Conservation (phyloP, 1,140 invertebrate genomes). For the Drosophila tani region DNA sequence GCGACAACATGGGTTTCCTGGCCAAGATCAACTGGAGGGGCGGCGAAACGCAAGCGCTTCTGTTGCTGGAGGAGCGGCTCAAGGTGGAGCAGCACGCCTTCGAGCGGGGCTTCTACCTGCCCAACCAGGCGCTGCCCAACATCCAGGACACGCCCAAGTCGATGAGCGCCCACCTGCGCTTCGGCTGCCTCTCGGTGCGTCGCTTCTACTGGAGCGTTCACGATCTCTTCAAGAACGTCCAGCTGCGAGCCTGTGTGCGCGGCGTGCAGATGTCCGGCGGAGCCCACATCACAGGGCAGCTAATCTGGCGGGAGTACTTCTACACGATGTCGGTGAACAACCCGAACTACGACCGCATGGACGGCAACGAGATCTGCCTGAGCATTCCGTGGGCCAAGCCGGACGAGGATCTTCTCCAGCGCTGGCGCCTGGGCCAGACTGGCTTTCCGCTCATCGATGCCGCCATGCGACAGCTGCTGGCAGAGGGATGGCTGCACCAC, state of each 20-base stretch:
- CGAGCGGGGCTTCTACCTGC: slow-evolving; percentile 87
- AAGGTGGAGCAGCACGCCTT: slow-evolving; percentile 87
- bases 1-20: slow-evolving; percentile 84
- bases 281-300: slow-evolving; percentile 87
- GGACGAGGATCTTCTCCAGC: slow-evolving; percentile 85
- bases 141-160: slow-evolving; percentile 89
- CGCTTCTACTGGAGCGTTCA: slow-evolving; percentile 89
- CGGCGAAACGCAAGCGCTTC: slow-evolving; percentile 89
- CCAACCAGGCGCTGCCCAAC: slow-evolving; percentile 90
- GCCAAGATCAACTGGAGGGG: slow-evolving; percentile 86
- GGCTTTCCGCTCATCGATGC: slow-evolving; percentile 92
- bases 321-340: slow-evolving; percentile 91
- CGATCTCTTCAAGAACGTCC: slow-evolving; percentile 87
- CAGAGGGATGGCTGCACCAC: slow-evolving; percentile 89
- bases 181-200: slow-evolving; percentile 88
- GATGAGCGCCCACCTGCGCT: slow-evolving; percentile 89
- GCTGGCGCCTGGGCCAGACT: slow-evolving; percentile 89
- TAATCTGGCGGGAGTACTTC: slow-evolving; percentile 93
- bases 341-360: slow-evolving; percentile 89
- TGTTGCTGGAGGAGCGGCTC: slow-evolving; percentile 86
- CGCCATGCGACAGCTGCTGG: slow-evolving; percentile 89
- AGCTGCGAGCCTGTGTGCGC: slow-evolving; percentile 85
- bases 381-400: slow-evolving; percentile 90
- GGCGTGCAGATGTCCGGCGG: slow-evolving; percentile 65
- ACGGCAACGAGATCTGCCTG: slow-evolving; percentile 90